Evolutionary conservation across 2,797 vertebrate genomes (phyloP), one percentile per base, ranked within the genome.

Genomic region (Tenualosa thibaudeaui): DNA sequence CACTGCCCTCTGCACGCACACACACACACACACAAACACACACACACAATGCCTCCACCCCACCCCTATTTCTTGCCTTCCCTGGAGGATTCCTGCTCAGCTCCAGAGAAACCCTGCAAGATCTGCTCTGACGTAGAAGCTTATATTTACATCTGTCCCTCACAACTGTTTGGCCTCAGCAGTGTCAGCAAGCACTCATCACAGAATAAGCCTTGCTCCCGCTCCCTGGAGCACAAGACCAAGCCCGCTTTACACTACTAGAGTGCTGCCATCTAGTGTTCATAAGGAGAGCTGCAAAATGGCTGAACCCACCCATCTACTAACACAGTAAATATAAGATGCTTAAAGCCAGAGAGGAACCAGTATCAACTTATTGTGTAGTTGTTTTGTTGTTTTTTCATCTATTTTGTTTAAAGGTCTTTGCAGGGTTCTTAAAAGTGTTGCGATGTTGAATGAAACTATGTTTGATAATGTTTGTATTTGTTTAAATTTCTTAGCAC

Each of bases 241-340:
- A 81, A 46, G 84, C 26, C 83, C 88, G 65, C 60, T 87, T 86
- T 86, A 90, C 87, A 78, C 71, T 78, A 78, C 40, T 78, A 51
- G 85, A 90, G 90, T 91, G 89, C 88, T 92, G 92, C 89, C 90
- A 90, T 91, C 92, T 93, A 90, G 90, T 91, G 91, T 37, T 54
- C 60, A n/a, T 31, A 49, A 3, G 43, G 15, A 43, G n/a, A 84
- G 85, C 84, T 88, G 83, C 88, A 88, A 24, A 3, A 17, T 46
- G 15, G 15, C 24, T 51, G 15, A 9, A 43, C 19, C 17, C 40
- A 78, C 5, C 40, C 40, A 46, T 78, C 40, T 46, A 17, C 37
- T 19, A 15, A 22, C 50, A 49, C 3, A 6, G 5, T 49, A 58
- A 46, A 58, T 65, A 7, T 12, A 53, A 26, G n/a, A 3, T 54